Conservation (phyloP, 2,888 invertebrate genomes). For the Spisula subtruncata region DNA sequence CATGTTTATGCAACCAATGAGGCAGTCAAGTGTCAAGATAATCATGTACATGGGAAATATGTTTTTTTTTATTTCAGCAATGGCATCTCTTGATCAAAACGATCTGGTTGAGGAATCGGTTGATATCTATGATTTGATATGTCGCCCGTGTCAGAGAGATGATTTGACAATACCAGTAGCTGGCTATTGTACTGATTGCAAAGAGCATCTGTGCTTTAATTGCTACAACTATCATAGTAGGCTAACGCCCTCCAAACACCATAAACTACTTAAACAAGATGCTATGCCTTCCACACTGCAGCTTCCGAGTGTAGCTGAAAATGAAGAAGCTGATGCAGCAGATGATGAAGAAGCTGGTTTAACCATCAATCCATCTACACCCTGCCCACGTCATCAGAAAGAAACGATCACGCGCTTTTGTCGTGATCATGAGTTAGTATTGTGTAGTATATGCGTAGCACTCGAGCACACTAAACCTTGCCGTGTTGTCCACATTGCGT, state of each 20-base stretch:
- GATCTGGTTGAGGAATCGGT: neutral
- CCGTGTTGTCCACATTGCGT: neutral
- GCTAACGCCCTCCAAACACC: neutral
- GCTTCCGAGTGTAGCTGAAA: neutral
- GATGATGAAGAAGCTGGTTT: neutral
- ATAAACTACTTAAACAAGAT: constrained; percentile 13
- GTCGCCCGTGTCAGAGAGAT: constrained; percentile 22
- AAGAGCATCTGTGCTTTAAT: constrained; percentile 12
- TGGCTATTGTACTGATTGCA: constrained; percentile 34
- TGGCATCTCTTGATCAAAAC: too few species aligned
- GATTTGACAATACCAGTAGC: neutral
- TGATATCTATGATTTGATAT: neutral
- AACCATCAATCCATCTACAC: neutral
- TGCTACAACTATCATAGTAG: constrained; percentile 14
- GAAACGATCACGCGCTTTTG: neutral
- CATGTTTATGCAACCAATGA: too few species aligned
- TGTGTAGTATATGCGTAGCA: neutral
- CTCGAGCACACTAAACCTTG: constrained; percentile 14
- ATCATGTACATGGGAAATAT: too few species aligned
- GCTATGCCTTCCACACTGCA: neutral
- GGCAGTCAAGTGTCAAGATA: too few species aligned
- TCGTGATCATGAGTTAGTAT: neutral
- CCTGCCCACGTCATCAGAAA: neutral
- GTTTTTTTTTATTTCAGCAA: too few species aligned
- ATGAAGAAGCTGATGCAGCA: too few species aligned